A percentile compares a stretch with the other conserved stretches of the same genome.
Evolutionary conservation across 2,797 vertebrate species (phyloP).

Genomic region (Hirundo rustica): DNA sequence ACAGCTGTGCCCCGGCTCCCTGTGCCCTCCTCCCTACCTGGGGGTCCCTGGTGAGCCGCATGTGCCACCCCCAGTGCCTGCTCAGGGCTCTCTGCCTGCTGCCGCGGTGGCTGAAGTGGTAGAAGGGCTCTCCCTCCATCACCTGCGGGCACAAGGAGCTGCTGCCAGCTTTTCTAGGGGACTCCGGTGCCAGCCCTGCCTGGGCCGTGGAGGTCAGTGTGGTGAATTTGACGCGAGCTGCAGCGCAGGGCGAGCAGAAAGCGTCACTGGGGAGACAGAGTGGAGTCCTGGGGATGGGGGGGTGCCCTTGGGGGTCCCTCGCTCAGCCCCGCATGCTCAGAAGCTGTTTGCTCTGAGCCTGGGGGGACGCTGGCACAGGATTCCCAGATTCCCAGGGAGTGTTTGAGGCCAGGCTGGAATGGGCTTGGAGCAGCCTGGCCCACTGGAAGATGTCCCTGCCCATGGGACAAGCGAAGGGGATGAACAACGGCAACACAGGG

Average conservation of each 20-base stretch:
- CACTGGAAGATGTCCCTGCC: background rate
- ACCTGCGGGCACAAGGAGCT: slow-evolving; percentile 47
- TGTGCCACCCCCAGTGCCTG: slow-evolving; percentile 71
- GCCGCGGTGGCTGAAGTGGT: slow-evolving; percentile 76
- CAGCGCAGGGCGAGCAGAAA: accelerated
- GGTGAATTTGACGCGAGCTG: accelerated
- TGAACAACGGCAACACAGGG: too few relatives aligned
- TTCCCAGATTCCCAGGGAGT: background rate
- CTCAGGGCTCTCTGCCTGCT: slow-evolving; percentile 64
- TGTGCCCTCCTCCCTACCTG: background rate
- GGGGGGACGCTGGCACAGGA: too few relatives aligned
- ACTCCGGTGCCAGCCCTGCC: accelerated
- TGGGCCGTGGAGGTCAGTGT: accelerated
- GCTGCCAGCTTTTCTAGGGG: accelerated
- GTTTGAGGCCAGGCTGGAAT: background rate
- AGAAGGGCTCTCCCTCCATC: slow-evolving; percentile 74
- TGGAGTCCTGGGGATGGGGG: accelerated
- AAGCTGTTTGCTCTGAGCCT: background rate
- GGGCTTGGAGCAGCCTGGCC: too few relatives aligned
- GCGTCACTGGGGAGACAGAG: accelerated
- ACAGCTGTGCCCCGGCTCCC: accelerated
- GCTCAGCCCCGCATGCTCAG: accelerated
- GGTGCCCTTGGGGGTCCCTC: background rate
- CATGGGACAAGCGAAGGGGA: accelerated
- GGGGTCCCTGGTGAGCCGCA: slow-evolving; percentile 73